Evolutionary conservation across 2,113 vertebrate species (phyloP), one percentile per base, ranked within the genome.

Genomic region (Amblyopsis rosae): DNA sequence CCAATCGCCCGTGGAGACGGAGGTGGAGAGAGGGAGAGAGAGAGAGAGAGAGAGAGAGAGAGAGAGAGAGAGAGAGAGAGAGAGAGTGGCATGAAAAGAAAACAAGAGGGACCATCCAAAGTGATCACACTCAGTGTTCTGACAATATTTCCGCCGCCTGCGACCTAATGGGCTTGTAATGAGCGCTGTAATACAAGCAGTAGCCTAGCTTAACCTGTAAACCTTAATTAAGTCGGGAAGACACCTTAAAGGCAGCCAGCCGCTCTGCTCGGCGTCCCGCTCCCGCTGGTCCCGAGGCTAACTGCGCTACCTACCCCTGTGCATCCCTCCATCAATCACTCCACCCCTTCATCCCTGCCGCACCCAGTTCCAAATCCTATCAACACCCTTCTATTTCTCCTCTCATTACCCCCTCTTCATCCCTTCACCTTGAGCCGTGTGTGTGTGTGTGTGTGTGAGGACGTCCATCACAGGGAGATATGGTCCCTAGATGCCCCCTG

Each of bases 211-310:
- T 86, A 89, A 92, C 85, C 90, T 88, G 89, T 90, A 91, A 91
- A 92, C 82, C 81, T 88, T 91, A 90, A 92, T 90, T 91, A 92
- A 89, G 82, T 81, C 82, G 78, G 80, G 90, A 83, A 83, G 76
- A 71, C 86, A 88, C 82, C 88, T 91, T 91, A 81, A 92, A 89
- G 77, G 56, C 61, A 75, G 79, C 83, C 64, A 62, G 63, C 45
- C 46, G 67, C 69, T 67, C 48, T 75, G 80, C 77, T 82, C 79
- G 67, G 70, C 79, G 75, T 81, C 83, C 77, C 84, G 83, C 82
- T 72, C 7, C 16, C 19, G 76, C 50, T 69, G 70, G 81, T 80
- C 59, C 66, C 48, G 57, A 77, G 76, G 75, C 66, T 33, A 49
- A 62, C 61, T 61, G 63, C 70, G 74, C 35, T 80, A 64, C 64